A percentile compares a stretch with the other conserved stretches of the same genome.
Evolutionary conservation across 1,140 invertebrate species (phyloP).

Genomic region (Trichogramma pretiosum): DNA sequence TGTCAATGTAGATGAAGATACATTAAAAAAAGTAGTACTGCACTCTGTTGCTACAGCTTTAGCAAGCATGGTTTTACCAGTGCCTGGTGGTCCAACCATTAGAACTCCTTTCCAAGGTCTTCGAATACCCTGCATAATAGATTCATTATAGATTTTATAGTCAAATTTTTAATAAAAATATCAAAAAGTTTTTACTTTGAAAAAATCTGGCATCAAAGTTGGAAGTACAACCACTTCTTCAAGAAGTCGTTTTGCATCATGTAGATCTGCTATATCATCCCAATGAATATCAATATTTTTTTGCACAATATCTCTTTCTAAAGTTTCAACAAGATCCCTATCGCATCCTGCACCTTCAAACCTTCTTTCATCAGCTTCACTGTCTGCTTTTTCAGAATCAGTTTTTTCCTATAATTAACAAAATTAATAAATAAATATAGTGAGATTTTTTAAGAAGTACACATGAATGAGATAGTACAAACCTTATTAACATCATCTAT

Average conservation of each 20-base stretch:
- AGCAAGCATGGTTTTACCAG: conserved; percentile 98
- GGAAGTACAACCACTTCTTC: conserved; percentile 98
- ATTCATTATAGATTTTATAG: background rate
- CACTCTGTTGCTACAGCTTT: conserved; percentile 99
- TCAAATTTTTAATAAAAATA: conserved; percentile 2
- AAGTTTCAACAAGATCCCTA: conserved; percentile 86
- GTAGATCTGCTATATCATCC: conserved; percentile 95
- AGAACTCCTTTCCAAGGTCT: conserved; percentile 90
- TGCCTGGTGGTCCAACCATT: conserved; percentile 96
- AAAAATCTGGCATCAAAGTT: conserved; percentile 97
- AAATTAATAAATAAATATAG: conserved; percentile 1
- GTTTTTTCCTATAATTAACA: conserved; percentile 42
- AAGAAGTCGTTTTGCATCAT: conserved; percentile 87
- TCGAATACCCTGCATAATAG: conserved; percentile 66
- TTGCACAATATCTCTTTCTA: conserved; percentile 94
- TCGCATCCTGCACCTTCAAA: conserved; percentile 89
- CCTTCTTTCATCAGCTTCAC: conserved; percentile 71
- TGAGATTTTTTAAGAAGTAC: background rate
- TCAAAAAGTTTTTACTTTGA: conserved; percentile 58
- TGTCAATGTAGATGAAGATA: conserved; percentile 92
- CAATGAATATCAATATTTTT: conserved; percentile 95
- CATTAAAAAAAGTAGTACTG: conserved; percentile 98
- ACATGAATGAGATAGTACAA: background rate
- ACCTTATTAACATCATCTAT: conserved; percentile 43
- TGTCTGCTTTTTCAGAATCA: conserved; percentile 60